Evolutionary conservation across 2,113 vertebrate species (phyloP), one percentile per base, ranked within the genome.

Genomic region (Sitta europaea): DNA sequence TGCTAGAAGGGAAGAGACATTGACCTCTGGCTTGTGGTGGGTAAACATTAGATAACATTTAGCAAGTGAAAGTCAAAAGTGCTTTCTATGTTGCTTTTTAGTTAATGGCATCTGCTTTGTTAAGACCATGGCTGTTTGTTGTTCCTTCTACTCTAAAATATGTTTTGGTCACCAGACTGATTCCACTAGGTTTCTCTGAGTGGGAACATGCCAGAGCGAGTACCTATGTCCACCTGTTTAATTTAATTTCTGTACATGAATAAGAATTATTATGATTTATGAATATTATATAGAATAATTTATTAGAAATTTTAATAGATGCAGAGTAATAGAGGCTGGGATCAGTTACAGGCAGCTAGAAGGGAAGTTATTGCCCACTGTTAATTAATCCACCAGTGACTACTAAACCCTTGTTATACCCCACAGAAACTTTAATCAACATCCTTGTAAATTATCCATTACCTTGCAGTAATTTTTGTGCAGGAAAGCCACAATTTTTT

Each of bases 51-150:
- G 33, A 61, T n/a, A 82, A 50, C 50, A 54, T 74, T 88, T 79
- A 91, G 51, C 62, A 92, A 95, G 25, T 1, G 4, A 66, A 89
- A 94, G 55, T 35, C 68, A 67, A 82, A 95, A 96, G 68, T 74
- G 80, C 35, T 85, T 90, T 85, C 47, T 94, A 7, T 72, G 33
- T 51, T 71, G 74, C 36, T 94, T 97, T 91, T 94, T 84, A 42
- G 25, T 74, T 91, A 90, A 90, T 89, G 48, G 76, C 33, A 63
- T 53, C n/a, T 57, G 38, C 53, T 85, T 31, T 83, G 67, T 58
- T 80, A 66, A 59, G 28, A 27, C 14, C 23, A 13, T 19, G 31
- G 17, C 4, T 79, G 11, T 73, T 89, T 73, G 22, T 59, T 67
- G 40, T 51, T 54, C 36, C 28, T 81, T 77, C 21, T 86, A 23